Conservation (phyloP, 1,140 invertebrate genomes). For the Zaprionus tsacasi region DNA sequence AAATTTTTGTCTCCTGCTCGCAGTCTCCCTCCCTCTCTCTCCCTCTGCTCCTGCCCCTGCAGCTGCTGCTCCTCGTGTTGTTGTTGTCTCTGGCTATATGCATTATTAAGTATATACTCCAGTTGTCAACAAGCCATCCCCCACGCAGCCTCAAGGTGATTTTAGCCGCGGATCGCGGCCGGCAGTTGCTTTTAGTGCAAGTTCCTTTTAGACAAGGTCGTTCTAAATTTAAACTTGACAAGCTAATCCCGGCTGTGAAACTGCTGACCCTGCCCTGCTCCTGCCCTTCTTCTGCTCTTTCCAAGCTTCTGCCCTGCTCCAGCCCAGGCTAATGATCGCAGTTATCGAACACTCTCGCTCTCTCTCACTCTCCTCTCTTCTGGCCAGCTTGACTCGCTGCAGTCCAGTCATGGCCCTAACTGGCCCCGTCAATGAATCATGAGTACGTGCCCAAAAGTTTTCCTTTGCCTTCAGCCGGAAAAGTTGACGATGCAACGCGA, state of each 20-base stretch:
- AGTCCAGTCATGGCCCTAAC: conserved; percentile 26
- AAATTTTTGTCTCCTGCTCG: conserved; percentile 61
- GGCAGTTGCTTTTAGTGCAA: conserved; percentile 2
- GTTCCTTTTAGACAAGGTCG: conserved; percentile 1
- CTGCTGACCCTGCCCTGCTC: too few species aligned
- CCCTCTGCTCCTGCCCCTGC: neutral
- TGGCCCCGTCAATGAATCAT: conserved; percentile 47
- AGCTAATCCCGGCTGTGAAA: neutral
- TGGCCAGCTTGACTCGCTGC: neutral
- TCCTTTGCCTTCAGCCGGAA: conserved; percentile 31
- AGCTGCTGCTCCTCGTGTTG: conserved; percentile 22
- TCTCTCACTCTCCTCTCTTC: neutral
- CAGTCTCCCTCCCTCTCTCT: neutral
- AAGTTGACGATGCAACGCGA: conserved; percentile 38
- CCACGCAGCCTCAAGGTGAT: conserved; percentile 37
- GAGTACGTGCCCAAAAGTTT: conserved; percentile 66
- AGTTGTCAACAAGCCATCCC: conserved; percentile 73
- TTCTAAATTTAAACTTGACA: conserved; percentile 1
- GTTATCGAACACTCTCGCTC: conserved; percentile 47
- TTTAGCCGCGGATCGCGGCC: neutral
- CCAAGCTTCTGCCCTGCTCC: neutral
- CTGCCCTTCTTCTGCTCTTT: neutral
- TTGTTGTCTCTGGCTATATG: conserved; percentile 58
- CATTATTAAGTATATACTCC: conserved; percentile 81
- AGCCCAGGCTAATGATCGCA: conserved; percentile 59